Evolutionary conservation across 1,140 invertebrate species (phyloP).

Genomic region (Cydia pomonella): DNA sequence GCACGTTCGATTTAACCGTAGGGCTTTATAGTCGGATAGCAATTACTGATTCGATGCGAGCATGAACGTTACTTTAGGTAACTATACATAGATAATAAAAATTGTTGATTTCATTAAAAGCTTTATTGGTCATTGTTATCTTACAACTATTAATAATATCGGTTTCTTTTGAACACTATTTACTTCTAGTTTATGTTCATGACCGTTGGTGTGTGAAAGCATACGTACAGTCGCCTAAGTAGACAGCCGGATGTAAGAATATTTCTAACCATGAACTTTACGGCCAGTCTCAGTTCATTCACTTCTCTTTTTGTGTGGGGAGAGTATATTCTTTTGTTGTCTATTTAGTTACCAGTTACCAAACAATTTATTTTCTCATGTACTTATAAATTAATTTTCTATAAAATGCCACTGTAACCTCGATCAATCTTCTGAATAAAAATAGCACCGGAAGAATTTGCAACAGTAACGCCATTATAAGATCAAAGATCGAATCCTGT

Average conservation of each 20-base stretch:
- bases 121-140: no score
- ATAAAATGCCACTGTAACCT: constrained; percentile 17
- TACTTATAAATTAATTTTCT: not conserved
- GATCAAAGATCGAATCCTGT: constrained; percentile 25
- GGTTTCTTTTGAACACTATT: no score
- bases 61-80: no score
- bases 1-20: not conserved
- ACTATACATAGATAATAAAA: not conserved
- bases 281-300: not conserved
- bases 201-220: no score
- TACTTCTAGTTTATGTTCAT: no score
- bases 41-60: not conserved
- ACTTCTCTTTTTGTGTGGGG: not conserved
- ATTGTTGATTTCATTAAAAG: not conserved
- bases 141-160: no score
- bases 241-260: not conserved
- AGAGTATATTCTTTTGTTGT: not conserved
- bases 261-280: constrained; percentile 2
- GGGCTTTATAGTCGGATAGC: not conserved
- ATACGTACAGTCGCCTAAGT: not conserved
- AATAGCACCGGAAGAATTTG: constrained; percentile 33
- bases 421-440: constrained; percentile 20
- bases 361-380: not conserved
- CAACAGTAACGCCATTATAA: constrained; percentile 27
- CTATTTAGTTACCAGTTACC: not conserved